A percentile compares a stretch with the other conserved stretches of the same genome.
Conservation (phyloP, 64 coral and sea anemone genomes). For the Dendrophyllia cribrosa region DNA sequence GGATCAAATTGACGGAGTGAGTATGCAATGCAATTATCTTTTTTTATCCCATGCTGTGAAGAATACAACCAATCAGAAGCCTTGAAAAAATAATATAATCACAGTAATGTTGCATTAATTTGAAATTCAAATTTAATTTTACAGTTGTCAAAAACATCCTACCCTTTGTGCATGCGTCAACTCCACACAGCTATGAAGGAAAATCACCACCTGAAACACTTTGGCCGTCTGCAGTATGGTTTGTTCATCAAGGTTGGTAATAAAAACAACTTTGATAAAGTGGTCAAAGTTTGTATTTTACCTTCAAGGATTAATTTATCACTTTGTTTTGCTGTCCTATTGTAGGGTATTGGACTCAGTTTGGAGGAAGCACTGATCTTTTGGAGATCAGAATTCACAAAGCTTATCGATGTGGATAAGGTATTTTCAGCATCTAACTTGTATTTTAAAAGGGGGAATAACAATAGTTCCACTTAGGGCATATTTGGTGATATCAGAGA, state of each 20-base stretch:
- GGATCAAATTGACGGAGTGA: constrained; percentile 92
- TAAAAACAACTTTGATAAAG: background rate
- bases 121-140: background rate
- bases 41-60: no score
- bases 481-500: no score
- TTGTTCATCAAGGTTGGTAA: constrained; percentile 89
- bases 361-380: constrained; percentile 93
- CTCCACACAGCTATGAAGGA: constrained; percentile 86
- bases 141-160: constrained; percentile 76
- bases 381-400: constrained; percentile 96
- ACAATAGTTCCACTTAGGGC: no score
- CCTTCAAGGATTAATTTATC: no score
- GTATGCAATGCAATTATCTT: constrained; percentile 12
- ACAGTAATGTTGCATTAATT: background rate
- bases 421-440: constrained; percentile 13
- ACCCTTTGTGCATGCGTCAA: constrained; percentile 96
- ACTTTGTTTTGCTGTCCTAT: background rate
- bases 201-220: constrained; percentile 94
- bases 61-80: no score
- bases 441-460: no score
- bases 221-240: constrained; percentile 96
- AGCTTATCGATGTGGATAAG: constrained; percentile 97
- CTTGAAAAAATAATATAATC: background rate
- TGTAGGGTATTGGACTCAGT: constrained; percentile 91
- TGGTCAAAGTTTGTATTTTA: no score